These are phyloP conservation scores for Pristionchus fissidentatus DNA, from an alignment of 2,888 invertebrate genomes.

Conservation along the genomic window DNA sequence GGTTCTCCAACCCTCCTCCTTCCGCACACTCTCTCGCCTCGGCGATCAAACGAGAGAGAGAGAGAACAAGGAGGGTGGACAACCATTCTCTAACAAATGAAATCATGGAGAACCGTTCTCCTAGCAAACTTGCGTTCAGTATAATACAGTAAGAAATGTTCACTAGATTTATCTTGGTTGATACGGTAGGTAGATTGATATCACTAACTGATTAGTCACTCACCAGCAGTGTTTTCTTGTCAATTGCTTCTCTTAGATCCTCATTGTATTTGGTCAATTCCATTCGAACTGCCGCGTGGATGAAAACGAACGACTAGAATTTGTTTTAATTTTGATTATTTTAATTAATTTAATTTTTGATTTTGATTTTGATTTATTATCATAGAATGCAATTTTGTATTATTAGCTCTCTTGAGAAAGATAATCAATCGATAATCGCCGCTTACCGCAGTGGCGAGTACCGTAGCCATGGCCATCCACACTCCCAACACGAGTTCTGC, in stretches of 20 bases:
- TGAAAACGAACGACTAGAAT: conserved; percentile 8
- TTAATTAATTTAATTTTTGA: no score
- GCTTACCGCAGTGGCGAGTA: conserved; percentile 3
- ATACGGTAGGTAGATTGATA: neutral
- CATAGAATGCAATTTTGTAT: no score
- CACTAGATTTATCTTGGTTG: no score
- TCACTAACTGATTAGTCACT: neutral
- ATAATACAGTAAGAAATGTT: no score
- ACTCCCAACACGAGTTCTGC: neutral
- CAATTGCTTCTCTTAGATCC: neutral
- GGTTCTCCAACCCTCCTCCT: no score
- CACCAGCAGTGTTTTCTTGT: neutral
- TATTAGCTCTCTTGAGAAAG: neutral
- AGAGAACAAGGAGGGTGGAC: no score
- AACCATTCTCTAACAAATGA: no score
- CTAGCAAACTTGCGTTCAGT: no score
- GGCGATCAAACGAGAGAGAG: no score
- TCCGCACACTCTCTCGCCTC: no score
- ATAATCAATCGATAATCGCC: neutral
- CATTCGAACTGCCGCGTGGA: neutral
- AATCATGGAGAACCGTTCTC: no score
- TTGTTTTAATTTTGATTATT: neutral
- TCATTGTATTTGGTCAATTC: neutral
- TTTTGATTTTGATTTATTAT: neutral
- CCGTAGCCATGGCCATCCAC: conserved; percentile 1